Percentiles rank a stretch among this genome's conserved stretches.
These are phyloP conservation scores for Dioctria rufipes DNA, from an alignment of 2,888 invertebrate species.

Conservation along the genomic window DNA sequence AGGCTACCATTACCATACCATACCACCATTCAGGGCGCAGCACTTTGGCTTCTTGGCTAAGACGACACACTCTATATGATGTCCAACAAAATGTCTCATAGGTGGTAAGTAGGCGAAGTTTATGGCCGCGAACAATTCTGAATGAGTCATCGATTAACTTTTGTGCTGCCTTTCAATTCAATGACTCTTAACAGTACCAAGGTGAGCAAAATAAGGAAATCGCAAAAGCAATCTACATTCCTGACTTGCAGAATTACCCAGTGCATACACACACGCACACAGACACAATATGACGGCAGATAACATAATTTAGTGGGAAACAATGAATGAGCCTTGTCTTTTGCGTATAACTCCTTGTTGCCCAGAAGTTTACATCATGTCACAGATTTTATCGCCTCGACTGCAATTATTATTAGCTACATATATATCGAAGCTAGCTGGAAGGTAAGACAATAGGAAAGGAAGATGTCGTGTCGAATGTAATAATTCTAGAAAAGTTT, in stretches of 20 bases:
- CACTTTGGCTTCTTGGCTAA: not conserved
- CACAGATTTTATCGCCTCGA: slow-evolving; percentile 43
- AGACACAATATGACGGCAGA: slow-evolving; percentile 45
- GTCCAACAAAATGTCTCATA: slow-evolving; percentile 41
- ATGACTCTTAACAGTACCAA: slow-evolving; percentile 47
- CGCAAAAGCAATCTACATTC: slow-evolving; percentile 40
- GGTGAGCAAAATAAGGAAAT: slow-evolving; percentile 49
- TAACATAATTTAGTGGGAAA: slow-evolving; percentile 49
- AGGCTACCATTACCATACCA: not conserved
- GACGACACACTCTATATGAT: slow-evolving; percentile 14
- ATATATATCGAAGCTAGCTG: too few relatives aligned
- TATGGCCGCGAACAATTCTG: slow-evolving; percentile 37
- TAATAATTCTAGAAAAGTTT: slow-evolving; percentile 18
- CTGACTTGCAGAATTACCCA: slow-evolving; percentile 9
- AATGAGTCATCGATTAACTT: slow-evolving; percentile 50
- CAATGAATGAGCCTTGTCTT: slow-evolving; percentile 38
- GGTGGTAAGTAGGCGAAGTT: slow-evolving; percentile 47
- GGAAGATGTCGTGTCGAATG: slow-evolving; percentile 50
- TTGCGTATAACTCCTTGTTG: slow-evolving; percentile 30
- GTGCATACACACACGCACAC: not conserved
- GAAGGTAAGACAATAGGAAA: slow-evolving; percentile 20
- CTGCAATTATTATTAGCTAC: slow-evolving; percentile 33
- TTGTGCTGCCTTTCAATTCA: slow-evolving; percentile 16
- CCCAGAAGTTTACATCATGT: slow-evolving; percentile 44
- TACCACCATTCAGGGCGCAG: not conserved